Percentiles rank a stretch among this genome's conserved stretches.
phyloP scores from a whole-genome alignment of 2,888 invertebrate species.

The Chrysomela aeneicollis region DNA sequence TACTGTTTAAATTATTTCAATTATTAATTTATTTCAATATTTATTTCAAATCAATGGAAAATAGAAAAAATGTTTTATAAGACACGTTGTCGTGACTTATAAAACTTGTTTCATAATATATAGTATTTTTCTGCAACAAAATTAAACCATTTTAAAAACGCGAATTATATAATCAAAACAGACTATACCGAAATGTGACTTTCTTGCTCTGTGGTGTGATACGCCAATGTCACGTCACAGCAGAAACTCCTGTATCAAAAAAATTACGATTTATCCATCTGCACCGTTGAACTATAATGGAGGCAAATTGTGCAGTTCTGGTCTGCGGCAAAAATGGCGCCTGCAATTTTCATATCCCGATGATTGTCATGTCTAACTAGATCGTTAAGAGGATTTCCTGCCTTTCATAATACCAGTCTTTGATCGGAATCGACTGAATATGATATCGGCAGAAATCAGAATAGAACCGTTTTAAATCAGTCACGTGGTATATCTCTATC shows the following conservation, averaged over 20 bases:
- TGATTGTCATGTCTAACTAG: not conserved
- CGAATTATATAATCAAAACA: too few species aligned
- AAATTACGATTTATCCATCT: slow-evolving; percentile 8
- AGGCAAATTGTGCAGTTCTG: slow-evolving; percentile 13
- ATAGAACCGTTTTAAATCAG: not conserved
- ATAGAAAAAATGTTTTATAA: too few species aligned
- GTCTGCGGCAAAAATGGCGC: not conserved
- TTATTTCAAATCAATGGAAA: too few species aligned
- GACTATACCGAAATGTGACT: too few species aligned
- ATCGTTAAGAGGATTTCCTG: not conserved
- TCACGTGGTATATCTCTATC: not conserved
- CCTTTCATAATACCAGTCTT: not conserved
- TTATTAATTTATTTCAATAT: too few species aligned
- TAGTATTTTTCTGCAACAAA: too few species aligned
- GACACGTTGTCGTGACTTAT: too few species aligned
- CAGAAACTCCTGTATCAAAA: not conserved
- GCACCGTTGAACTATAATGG: slow-evolving; percentile 20
- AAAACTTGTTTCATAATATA: too few species aligned
- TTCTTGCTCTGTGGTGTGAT: too few species aligned
- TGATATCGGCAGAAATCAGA: not conserved
- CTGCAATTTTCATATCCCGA: not conserved
- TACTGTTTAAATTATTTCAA: too few species aligned
- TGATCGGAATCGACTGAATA: not conserved
- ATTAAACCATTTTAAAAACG: too few species aligned
- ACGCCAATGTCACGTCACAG: not conserved